Percentiles rank a stretch among this genome's conserved stretches.
These are phyloP conservation scores for Vulpes ferrilata DNA, from an alignment of 2,113 vertebrate species.

Conservation along the genomic window DNA sequence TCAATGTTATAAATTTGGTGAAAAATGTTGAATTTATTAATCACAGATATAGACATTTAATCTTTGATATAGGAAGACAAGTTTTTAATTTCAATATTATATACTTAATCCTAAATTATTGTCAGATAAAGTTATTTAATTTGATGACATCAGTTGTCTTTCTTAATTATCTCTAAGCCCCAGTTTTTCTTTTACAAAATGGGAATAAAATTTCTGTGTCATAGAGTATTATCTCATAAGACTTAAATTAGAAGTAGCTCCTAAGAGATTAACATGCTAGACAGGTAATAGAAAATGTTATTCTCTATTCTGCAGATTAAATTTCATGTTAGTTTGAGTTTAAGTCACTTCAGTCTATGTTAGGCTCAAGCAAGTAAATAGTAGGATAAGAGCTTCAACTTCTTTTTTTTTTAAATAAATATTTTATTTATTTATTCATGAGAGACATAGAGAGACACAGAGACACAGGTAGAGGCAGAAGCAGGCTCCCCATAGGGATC, in stretches of 20 bases:
- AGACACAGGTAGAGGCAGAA: no score
- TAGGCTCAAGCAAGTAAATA: neutral
- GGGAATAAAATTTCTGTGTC: neutral
- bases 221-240: neutral
- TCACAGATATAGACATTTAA: neutral
- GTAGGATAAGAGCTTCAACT: neutral
- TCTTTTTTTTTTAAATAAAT: neutral
- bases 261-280: conserved; percentile 7
- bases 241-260: neutral
- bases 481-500: no score
- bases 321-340: neutral
- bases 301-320: neutral
- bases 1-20: neutral
- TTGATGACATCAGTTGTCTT: neutral
- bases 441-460: no score
- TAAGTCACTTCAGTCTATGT: neutral
- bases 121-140: neutral
- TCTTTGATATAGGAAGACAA: neutral
- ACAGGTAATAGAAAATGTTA: neutral
- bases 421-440: no score
- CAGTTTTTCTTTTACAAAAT: neutral
- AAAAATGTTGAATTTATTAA: neutral
- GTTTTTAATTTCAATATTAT: neutral
- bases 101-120: neutral
- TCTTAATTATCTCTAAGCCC: neutral